phyloP scores from a whole-genome alignment of 2,888 invertebrate genomes.

The Oligia strigilis region DNA sequence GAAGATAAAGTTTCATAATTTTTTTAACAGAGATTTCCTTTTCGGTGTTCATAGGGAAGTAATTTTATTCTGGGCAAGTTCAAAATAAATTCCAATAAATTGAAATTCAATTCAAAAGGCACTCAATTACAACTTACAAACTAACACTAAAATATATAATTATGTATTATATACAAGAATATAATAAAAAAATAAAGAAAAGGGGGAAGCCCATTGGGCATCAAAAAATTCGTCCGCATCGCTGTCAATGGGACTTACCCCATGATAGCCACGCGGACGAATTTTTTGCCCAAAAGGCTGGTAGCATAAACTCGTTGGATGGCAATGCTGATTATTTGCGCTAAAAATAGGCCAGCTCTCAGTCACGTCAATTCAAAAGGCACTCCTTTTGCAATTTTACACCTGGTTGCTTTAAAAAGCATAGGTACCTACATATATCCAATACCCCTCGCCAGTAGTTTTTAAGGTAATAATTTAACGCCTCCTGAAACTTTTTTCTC shows the following conservation, averaged over 20 bases:
- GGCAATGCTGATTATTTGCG: neutral
- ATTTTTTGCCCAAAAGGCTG: neutral
- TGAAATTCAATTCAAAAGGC: neutral
- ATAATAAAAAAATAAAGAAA: neutral
- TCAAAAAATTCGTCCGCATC: neutral
- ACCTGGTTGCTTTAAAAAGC: neutral
- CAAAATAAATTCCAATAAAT: constrained; percentile 7
- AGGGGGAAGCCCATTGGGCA: neutral
- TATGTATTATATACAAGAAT: too few relatives aligned
- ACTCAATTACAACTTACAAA: neutral
- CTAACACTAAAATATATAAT: neutral
- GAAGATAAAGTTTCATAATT: neutral
- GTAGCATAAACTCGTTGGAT: neutral
- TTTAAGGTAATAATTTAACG: neutral
- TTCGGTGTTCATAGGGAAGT: neutral
- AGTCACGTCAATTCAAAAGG: neutral
- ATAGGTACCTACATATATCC: neutral
- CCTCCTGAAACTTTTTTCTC: constrained; percentile 13
- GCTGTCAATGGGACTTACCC: neutral
- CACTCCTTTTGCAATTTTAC: neutral
- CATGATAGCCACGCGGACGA: too few relatives aligned
- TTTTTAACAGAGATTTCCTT: too few relatives aligned
- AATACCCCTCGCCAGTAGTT: too few relatives aligned
- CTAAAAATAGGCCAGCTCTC: neutral
- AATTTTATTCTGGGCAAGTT: neutral